Percentiles rank a stretch among this genome's conserved stretches.
phyloP scores from a whole-genome alignment of 2,113 vertebrate species.

The Narcine bancroftii region DNA sequence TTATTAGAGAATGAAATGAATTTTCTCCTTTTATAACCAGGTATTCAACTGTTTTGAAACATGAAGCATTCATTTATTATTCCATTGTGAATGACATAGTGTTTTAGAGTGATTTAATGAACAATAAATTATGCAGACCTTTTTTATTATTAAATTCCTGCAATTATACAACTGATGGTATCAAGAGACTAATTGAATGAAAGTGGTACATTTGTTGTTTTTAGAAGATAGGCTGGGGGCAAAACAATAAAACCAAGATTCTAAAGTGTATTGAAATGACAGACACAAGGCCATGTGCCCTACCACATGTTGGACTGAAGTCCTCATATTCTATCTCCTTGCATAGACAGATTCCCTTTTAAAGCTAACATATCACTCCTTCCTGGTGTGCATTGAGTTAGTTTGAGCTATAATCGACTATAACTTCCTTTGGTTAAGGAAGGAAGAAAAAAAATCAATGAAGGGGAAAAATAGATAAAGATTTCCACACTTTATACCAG shows the following conservation, averaged over 20 bases:
- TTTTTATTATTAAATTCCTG: background rate
- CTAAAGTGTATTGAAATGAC: background rate
- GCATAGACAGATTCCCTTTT: background rate
- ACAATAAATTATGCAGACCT: background rate
- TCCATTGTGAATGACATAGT: background rate
- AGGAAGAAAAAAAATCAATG: background rate
- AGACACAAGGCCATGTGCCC: background rate
- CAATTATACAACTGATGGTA: background rate
- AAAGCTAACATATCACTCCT: background rate
- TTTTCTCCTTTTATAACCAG: slow-evolving; percentile 1
- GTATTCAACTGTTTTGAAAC: background rate
- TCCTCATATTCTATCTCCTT: too few relatives aligned
- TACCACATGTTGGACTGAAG: background rate
- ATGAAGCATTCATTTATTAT: background rate
- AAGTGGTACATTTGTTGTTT: background rate
- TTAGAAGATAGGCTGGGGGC: background rate
- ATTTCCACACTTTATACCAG: background rate
- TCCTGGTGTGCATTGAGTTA: background rate
- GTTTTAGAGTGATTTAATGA: background rate
- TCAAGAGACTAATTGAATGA: background rate
- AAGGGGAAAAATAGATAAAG: background rate
- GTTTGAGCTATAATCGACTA: background rate
- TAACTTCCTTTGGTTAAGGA: background rate
- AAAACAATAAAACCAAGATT: background rate
- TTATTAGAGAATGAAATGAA: background rate